Percentiles rank a stretch among this genome's conserved stretches.
These are phyloP conservation scores for Drosophila vallismaia DNA, from an alignment of 2,888 invertebrate species.

Conservation along the genomic window DNA sequence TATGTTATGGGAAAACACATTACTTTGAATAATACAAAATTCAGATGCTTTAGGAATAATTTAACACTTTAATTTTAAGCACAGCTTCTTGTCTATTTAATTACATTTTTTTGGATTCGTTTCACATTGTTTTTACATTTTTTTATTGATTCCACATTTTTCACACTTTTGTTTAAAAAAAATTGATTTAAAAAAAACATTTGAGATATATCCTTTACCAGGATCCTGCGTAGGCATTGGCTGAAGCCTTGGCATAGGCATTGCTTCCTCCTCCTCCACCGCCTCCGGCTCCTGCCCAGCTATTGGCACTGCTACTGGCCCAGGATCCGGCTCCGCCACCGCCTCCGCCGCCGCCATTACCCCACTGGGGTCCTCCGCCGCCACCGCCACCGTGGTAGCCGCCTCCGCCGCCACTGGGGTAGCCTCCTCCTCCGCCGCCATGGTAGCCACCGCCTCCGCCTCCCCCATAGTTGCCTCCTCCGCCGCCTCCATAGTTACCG, in stretches of 20 bases:
- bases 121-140: background rate
- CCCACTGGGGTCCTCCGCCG: constrained; percentile 13
- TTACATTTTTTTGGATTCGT: background rate
- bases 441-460: constrained; percentile 18
- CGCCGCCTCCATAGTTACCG: constrained; percentile 19
- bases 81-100: background rate
- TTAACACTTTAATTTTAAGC: background rate
- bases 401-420: constrained; percentile 2
- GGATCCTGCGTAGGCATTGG: constrained; percentile 55
- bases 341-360: constrained; percentile 4
- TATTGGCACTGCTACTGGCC: constrained; percentile 66
- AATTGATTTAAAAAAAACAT: background rate
- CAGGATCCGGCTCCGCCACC: constrained; percentile 44
- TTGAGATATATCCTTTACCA: constrained; percentile 41
- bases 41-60: background rate
- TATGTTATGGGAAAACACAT: background rate
- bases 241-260: constrained; percentile 66
- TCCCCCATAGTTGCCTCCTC: constrained; percentile 5
- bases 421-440: constrained; percentile 6
- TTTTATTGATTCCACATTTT: background rate
- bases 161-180: background rate
- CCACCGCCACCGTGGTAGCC: constrained; percentile 35
- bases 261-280: constrained; percentile 36
- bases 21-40: background rate
- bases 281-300: constrained; percentile 50